Percentiles rank a stretch among this genome's conserved stretches.
Conservation (phyloP, 2,113 vertebrate genomes). For the Echinops telfairi region DNA sequence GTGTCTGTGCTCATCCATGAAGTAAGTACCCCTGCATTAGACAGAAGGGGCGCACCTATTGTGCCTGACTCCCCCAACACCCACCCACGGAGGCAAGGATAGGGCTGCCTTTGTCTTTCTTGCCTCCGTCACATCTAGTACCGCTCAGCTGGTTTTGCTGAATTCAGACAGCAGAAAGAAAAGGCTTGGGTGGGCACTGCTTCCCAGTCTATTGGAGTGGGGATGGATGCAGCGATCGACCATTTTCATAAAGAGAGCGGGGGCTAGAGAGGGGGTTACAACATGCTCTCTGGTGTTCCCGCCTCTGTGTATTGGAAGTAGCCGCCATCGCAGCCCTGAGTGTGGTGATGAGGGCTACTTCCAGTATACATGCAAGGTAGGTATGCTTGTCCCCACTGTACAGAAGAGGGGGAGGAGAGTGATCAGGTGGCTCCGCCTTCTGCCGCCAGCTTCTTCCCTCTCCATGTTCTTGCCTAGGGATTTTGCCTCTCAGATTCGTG, state of each 20-base stretch:
- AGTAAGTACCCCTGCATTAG: neutral
- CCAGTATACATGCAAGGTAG: neutral
- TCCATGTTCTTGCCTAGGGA: neutral
- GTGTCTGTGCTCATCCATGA: too few relatives aligned
- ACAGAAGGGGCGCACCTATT: neutral
- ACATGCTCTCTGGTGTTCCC: neutral
- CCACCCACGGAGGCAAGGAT: neutral
- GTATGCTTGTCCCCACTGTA: neutral
- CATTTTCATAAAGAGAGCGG: neutral
- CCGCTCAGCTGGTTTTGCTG: neutral
- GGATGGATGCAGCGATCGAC: neutral
- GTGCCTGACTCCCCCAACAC: neutral
- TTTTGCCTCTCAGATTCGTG: too few relatives aligned
- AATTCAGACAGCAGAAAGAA: neutral
- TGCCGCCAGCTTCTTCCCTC: neutral
- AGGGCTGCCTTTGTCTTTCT: neutral
- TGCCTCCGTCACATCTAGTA: neutral
- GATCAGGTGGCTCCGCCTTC: neutral
- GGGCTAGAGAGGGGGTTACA: neutral
- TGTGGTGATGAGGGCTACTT: too few relatives aligned
- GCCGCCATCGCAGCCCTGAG: neutral
- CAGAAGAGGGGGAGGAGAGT: neutral
- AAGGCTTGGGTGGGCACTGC: neutral
- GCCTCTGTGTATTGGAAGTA: neutral
- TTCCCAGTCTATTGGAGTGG: neutral